Base-by-base conservation (phyloP, 2,888 invertebrate species). In the Allacma fusca region DNA sequence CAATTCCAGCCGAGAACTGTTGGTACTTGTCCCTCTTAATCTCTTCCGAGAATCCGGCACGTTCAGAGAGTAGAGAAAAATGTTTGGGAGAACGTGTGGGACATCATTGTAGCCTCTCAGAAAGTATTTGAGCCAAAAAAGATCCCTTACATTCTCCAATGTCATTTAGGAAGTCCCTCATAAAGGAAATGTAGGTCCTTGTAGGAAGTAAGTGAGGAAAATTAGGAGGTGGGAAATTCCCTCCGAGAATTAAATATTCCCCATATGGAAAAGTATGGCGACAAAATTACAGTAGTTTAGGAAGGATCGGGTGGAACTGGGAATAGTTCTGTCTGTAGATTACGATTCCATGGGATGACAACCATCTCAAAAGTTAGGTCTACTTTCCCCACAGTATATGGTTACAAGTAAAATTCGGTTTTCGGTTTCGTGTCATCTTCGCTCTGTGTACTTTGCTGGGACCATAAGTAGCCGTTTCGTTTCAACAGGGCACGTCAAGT, bases 41-140 rank as follows among this genome's bases (percentile, higher is more conserved):
- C 75, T 75, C 59, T 75, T 75, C 68, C 68, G 26, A 23, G 75
- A 75, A 75, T 75, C 75, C 44, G 75, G 75, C 75, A 75, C 75
- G 75, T 75, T 75, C 68, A 34, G 50, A 34, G 50, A 73, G 24
- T 50, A 23, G 50, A 26, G 50, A 73, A 62, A 57, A 50, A 57
- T 50, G 71, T n/a, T 26, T 12, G 12, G 7, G 29, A 57, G 57
- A 71, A 57, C 50, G 57, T 28, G 71, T 50, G 50, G 40, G 13
- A 5, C 7, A 5, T 13, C 7, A 9, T 40, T 40, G 40, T 5
- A 62, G 16, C 62, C 62, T 28, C 29, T 29, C 29, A 16, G 50
- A 34, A 34, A 7, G 9, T 34, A 9, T 34, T 34, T 34, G 34
- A 34, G 34, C 5, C 5, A 34, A 34, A 34, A 34, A 34, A 34